These are phyloP conservation scores for Raja brachyura DNA, from an alignment of 2,113 vertebrate species.

Conservation along the genomic window DNA sequence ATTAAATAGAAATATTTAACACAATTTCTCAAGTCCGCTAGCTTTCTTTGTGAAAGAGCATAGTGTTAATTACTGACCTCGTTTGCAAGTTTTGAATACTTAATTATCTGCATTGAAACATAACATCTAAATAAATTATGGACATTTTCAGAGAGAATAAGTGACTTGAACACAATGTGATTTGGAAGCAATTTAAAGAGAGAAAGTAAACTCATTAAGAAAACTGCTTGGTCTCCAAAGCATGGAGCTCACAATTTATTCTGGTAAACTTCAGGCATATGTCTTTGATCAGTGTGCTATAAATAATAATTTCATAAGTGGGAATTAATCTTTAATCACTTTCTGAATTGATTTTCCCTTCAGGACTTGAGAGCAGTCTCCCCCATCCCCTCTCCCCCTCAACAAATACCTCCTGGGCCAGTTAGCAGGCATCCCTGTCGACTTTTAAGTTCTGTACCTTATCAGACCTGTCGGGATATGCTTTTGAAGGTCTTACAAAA, in stretches of 20 bases:
- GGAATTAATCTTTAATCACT: conserved; percentile 29
- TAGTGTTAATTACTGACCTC: background rate
- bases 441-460: background rate
- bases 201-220: background rate
- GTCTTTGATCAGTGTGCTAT: background rate
- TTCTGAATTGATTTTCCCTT: background rate
- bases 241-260: background rate
- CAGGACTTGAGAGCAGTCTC: background rate
- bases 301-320: background rate
- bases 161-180: background rate
- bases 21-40: background rate
- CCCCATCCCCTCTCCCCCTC: too few species aligned
- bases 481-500: background rate
- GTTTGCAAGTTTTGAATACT: background rate
- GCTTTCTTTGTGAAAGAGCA: background rate
- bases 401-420: background rate
- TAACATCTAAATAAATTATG: background rate
- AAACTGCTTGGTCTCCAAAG: background rate
- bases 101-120: background rate
- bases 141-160: background rate
- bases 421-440: background rate
- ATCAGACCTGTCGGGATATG: background rate
- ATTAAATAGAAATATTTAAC: background rate
- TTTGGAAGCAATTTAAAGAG: background rate
- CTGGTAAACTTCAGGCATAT: background rate